Percentiles rank a stretch among this genome's conserved stretches.
Evolutionary conservation across 2,797 vertebrate genomes (phyloP).

Genomic region (Limosa lapponica): DNA sequence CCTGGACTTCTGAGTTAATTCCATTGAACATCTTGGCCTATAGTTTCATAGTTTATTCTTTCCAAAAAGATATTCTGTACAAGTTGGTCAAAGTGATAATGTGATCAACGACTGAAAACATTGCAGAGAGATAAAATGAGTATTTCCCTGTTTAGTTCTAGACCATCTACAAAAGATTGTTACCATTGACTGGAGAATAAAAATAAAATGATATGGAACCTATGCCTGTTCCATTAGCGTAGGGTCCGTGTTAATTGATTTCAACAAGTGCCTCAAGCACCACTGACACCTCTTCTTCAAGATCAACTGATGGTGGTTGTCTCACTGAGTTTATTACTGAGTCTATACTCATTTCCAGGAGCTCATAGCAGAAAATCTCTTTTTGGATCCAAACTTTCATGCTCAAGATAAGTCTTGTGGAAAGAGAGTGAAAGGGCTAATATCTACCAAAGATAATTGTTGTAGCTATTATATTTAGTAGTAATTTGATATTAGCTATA

Average conservation of each 20-base stretch:
- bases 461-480: not conserved
- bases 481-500: not conserved
- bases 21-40: not conserved
- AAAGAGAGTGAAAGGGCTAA: not conserved
- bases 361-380: not conserved
- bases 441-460: not conserved
- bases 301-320: conserved; percentile 34
- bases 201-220: not conserved
- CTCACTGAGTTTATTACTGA: not conserved
- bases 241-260: not conserved
- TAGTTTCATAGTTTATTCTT: not conserved
- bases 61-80: not conserved
- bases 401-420: not conserved
- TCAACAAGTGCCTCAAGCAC: conserved; percentile 34
- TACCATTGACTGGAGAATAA: not conserved
- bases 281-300: conserved; percentile 2
- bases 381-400: not conserved
- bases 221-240: not conserved
- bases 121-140: not conserved
- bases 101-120: not conserved
- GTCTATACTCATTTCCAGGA: conserved; percentile 32
- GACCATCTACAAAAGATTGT: not conserved
- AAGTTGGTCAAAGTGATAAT: not conserved
- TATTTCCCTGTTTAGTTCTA: not conserved
- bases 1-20: not conserved